Conservation (phyloP, 2,113 vertebrate genomes). For the Grammomys dolichurus region DNA sequence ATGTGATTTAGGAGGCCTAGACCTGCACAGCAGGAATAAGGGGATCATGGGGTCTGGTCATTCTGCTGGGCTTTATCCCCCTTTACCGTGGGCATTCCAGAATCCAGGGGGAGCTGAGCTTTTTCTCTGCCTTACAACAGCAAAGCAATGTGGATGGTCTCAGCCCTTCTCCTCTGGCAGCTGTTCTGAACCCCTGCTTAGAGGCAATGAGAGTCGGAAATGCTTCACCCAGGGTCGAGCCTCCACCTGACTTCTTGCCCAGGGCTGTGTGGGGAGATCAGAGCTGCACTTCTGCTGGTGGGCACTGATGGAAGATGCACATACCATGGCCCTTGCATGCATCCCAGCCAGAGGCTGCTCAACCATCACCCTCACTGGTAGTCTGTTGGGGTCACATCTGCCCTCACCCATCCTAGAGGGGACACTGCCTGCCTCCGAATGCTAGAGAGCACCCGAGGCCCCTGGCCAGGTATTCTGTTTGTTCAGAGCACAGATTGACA, state of each 20-base stretch:
- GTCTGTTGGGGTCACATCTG: background rate
- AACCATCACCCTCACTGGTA: background rate
- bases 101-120: background rate
- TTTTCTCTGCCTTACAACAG: background rate
- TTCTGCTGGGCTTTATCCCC: background rate
- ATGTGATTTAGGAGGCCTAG: background rate
- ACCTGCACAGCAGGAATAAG: background rate
- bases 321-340: background rate
- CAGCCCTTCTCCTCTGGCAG: background rate
- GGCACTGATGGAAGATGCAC: background rate
- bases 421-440: rapidly evolving
- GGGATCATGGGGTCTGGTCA: background rate
- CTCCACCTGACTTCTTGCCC: no score
- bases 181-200: background rate
- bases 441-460: background rate
- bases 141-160: background rate
- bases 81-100: no score
- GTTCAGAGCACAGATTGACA: background rate
- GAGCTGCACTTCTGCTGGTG: background rate
- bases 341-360: background rate
- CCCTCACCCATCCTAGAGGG: no score
- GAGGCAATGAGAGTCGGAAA: background rate
- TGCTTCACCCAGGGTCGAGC: background rate
- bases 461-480: background rate
- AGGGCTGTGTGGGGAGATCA: background rate